phyloP scores from a whole-genome alignment of 2,797 vertebrate genomes.

The Pygocentrus nattereri region DNA sequence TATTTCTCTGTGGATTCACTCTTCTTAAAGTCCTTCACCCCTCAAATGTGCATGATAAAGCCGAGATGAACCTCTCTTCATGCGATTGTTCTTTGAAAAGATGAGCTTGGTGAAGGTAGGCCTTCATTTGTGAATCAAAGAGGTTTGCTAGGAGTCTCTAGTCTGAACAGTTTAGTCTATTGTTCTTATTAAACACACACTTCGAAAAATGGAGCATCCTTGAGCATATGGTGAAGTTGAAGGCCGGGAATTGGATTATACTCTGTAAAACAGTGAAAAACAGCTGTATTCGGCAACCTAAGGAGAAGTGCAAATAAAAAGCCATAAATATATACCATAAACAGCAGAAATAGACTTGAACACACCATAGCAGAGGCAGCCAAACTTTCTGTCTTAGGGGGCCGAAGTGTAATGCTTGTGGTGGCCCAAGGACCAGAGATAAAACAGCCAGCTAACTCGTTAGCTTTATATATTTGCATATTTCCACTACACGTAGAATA shows the following conservation, averaged over 20 bases:
- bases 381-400: no score
- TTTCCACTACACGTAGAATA: no score
- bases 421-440: no score
- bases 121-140: not conserved
- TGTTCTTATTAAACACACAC: not conserved
- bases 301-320: no score
- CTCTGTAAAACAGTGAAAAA: not conserved
- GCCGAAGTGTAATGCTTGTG: no score
- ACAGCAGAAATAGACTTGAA: no score
- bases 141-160: not conserved
- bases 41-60: conserved; percentile 31
- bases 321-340: no score
- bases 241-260: not conserved
- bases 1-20: conserved; percentile 44
- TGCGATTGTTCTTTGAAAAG: conserved; percentile 1
- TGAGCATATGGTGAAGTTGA: not conserved
- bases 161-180: not conserved
- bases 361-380: no score
- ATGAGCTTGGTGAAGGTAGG: not conserved
- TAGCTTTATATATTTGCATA: no score
- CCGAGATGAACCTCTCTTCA: not conserved
- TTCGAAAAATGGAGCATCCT: not conserved
- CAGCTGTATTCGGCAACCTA: no score
- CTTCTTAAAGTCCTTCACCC: conserved; percentile 42
- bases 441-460: no score